Evolutionary conservation across 1,140 invertebrate species (phyloP).

Genomic region (Bombyx mandarina): DNA sequence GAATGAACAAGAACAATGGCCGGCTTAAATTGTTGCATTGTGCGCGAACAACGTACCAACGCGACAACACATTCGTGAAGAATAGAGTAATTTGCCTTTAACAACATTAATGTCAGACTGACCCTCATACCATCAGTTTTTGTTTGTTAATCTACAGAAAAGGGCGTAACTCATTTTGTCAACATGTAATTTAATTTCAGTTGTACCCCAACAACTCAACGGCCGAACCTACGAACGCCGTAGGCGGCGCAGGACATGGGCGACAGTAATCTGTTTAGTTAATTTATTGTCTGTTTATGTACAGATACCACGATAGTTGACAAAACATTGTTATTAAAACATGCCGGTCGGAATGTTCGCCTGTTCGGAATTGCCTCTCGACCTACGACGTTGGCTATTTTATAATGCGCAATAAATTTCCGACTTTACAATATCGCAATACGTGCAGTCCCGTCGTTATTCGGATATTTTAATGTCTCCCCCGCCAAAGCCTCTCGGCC

Average conservation of each 20-base stretch:
- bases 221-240: constrained; percentile 15
- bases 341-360: constrained; percentile 5
- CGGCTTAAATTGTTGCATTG: constrained; percentile 62
- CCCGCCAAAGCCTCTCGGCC: constrained; percentile 20
- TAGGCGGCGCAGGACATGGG: constrained; percentile 40
- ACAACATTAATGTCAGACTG: constrained; percentile 56
- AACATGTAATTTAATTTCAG: constrained; percentile 67
- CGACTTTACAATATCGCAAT: constrained; percentile 32
- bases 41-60: constrained; percentile 36
- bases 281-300: constrained; percentile 42
- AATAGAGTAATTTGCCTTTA: constrained; percentile 68
- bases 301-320: constrained; percentile 17
- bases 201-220: constrained; percentile 44
- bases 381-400: constrained; percentile 12
- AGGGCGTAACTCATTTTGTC: constrained; percentile 71
- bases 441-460: constrained; percentile 32
- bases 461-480: constrained; percentile 36
- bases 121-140: constrained; percentile 66
- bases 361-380: constrained; percentile 8
- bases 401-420: constrained; percentile 39
- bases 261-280: constrained; percentile 40
- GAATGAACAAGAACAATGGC: constrained; percentile 63
- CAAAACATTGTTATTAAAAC: constrained; percentile 10
- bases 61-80: constrained; percentile 49
- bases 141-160: constrained; percentile 70